Percentiles rank a stretch among this genome's conserved stretches.
These are phyloP conservation scores for Oryzias dopingdopingensis DNA, from an alignment of 2,797 vertebrate species.

Conservation along the genomic window DNA sequence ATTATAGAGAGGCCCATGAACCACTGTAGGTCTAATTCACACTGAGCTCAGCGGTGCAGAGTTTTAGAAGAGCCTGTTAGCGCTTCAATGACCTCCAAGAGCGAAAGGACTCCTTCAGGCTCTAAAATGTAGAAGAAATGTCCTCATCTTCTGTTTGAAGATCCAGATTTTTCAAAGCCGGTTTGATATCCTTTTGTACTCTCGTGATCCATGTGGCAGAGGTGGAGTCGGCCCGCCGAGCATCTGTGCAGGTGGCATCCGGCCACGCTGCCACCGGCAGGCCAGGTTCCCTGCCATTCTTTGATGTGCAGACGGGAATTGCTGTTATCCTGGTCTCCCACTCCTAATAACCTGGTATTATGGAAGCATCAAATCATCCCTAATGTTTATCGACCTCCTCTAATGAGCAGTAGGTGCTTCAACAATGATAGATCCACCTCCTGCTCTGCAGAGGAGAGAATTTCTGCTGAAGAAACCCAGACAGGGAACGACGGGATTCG, in stretches of 20 bases:
- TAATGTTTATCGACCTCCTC: slow-evolving; percentile 50
- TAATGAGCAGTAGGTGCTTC: slow-evolving; percentile 39
- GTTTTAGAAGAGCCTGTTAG: slow-evolving; percentile 48
- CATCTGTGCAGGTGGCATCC: slow-evolving; percentile 73
- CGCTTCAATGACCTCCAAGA: slow-evolving; percentile 12
- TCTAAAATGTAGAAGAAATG: neutral
- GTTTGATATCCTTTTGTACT: slow-evolving; percentile 42
- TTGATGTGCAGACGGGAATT: slow-evolving; percentile 68
- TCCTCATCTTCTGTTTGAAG: slow-evolving; percentile 51
- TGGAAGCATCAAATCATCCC: slow-evolving; percentile 44
- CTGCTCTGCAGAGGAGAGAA: slow-evolving; percentile 3
- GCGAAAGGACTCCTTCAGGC: too few relatives aligned
- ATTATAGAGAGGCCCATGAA: slow-evolving; percentile 40
- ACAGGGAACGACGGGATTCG: too few relatives aligned
- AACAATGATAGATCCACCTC: slow-evolving; percentile 32
- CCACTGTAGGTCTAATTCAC: slow-evolving; percentile 38
- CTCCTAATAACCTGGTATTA: slow-evolving; percentile 51
- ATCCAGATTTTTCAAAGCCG: slow-evolving; percentile 21
- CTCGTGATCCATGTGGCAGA: slow-evolving; percentile 61
- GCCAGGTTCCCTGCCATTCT: slow-evolving; percentile 56
- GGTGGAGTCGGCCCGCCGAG: slow-evolving; percentile 57
- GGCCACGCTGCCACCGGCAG: slow-evolving; percentile 60
- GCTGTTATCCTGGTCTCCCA: slow-evolving; percentile 35
- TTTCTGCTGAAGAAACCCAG: too few relatives aligned
- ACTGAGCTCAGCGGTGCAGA: slow-evolving; percentile 38